Conservation (phyloP, 2,888 invertebrate species). For the Xestia sexstrigata region DNA sequence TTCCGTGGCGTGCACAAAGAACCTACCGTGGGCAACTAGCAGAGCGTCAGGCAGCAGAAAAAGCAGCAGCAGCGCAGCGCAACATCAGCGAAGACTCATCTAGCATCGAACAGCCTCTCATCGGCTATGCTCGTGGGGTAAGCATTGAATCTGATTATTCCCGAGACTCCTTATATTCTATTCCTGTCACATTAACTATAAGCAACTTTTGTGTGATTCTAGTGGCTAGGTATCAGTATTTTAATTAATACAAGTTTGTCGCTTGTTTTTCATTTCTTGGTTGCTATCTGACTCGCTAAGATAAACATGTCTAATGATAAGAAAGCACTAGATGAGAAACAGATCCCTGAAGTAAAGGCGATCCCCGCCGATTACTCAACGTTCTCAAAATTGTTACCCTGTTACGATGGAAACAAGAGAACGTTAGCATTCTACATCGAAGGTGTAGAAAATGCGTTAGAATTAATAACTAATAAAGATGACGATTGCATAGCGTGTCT, state of each 20-base stretch:
- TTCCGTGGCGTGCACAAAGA: conserved; percentile 5
- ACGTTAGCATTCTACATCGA: background rate
- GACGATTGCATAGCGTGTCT: conserved; percentile 52
- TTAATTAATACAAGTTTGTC: background rate
- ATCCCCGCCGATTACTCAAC: conserved; percentile 18
- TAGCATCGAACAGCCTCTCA: conserved; percentile 3
- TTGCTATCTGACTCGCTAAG: background rate
- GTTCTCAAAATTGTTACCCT: conserved; percentile 55
- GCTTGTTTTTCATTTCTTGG: background rate
- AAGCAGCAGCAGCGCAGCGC: background rate
- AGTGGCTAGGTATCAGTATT: conserved; percentile 1
- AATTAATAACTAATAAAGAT: conserved; percentile 40
- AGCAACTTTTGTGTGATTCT: conserved; percentile 47
- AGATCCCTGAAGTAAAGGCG: no score
- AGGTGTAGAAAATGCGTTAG: conserved; percentile 61
- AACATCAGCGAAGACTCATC: background rate
- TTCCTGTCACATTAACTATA: conserved; percentile 43
- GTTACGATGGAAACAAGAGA: conserved; percentile 64
- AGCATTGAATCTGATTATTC: conserved; percentile 17
- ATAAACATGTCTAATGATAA: conserved; percentile 39
- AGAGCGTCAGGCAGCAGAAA: conserved; percentile 14
- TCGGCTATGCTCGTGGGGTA: conserved; percentile 16
- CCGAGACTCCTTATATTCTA: background rate
- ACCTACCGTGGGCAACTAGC: conserved; percentile 14
- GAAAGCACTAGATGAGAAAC: no score